Conservation (phyloP, 2,888 invertebrate genomes). For the Junonia oenone region DNA sequence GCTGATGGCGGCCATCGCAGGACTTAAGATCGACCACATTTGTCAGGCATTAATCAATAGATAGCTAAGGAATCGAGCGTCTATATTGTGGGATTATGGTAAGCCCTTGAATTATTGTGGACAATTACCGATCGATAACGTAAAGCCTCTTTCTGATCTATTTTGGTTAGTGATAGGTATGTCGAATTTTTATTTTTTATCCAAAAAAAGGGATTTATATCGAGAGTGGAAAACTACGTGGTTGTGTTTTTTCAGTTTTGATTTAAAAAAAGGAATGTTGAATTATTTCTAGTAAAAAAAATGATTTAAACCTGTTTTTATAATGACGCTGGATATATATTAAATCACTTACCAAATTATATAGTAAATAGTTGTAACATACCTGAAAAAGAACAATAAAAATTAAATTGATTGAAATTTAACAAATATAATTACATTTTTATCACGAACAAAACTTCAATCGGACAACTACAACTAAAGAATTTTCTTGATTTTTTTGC, state of each 20-base stretch:
- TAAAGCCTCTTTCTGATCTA: too few relatives aligned
- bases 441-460: too few relatives aligned
- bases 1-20: too few relatives aligned
- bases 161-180: too few relatives aligned
- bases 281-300: too few relatives aligned
- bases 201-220: too few relatives aligned
- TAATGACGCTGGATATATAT: background rate
- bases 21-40: background rate
- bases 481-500: too few relatives aligned
- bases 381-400: background rate
- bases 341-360: background rate
- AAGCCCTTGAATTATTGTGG: background rate
- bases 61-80: background rate
- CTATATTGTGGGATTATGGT: background rate
- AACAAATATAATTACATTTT: background rate
- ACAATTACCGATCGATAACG: background rate
- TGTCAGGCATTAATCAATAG: background rate
- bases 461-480: too few relatives aligned
- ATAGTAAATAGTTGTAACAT: background rate
- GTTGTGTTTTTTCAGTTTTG: too few relatives aligned
- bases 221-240: too few relatives aligned
- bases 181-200: too few relatives aligned
- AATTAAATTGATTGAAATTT: background rate
- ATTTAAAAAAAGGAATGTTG: too few relatives aligned
- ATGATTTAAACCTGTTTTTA: background rate